These are phyloP conservation scores for Vireo griseus DNA, from an alignment of 2,797 vertebrate genomes.

Conservation along the genomic window DNA sequence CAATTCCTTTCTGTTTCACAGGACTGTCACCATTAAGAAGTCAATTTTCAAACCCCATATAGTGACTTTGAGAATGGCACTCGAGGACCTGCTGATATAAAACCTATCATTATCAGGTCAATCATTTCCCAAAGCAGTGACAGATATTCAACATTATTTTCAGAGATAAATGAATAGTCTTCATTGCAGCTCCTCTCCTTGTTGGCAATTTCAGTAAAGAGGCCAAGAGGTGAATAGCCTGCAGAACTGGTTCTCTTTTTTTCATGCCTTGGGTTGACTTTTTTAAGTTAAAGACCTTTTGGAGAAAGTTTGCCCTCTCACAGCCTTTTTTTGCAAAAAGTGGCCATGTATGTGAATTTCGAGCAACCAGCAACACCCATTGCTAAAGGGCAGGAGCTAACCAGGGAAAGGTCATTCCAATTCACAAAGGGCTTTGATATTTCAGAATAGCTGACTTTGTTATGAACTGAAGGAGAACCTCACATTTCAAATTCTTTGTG, in stretches of 20 bases:
- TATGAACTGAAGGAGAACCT: conserved; percentile 46
- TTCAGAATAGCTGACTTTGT: conserved; percentile 59
- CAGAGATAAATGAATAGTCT: conserved; percentile 48
- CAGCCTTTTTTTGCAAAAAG: conserved; percentile 9
- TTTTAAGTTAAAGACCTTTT: conserved; percentile 50
- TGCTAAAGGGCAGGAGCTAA: conserved; percentile 56
- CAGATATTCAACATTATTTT: conserved; percentile 64
- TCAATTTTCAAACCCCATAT: conserved; percentile 47
- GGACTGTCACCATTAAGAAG: conserved; percentile 34
- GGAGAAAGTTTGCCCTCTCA: conserved; percentile 44
- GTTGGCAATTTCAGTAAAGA: conserved; percentile 49
- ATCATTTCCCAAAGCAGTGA: conserved; percentile 58
- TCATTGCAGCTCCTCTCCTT: neutral
- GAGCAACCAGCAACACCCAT: conserved; percentile 48
- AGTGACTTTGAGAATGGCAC: conserved; percentile 40
- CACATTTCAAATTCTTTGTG: conserved; percentile 34
- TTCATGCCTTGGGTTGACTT: conserved; percentile 16
- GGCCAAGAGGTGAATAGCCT: conserved; percentile 57
- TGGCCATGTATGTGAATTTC: conserved; percentile 18
- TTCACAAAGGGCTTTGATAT: conserved; percentile 60
- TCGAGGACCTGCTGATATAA: conserved; percentile 51
- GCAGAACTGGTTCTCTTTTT: conserved; percentile 35
- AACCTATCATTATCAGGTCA: conserved; percentile 55
- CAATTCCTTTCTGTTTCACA: conserved; percentile 4
- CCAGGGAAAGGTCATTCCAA: conserved; percentile 63